Base-by-base conservation (phyloP, 2,888 invertebrate species). In the Caenorhabditis uteleia region DNA sequence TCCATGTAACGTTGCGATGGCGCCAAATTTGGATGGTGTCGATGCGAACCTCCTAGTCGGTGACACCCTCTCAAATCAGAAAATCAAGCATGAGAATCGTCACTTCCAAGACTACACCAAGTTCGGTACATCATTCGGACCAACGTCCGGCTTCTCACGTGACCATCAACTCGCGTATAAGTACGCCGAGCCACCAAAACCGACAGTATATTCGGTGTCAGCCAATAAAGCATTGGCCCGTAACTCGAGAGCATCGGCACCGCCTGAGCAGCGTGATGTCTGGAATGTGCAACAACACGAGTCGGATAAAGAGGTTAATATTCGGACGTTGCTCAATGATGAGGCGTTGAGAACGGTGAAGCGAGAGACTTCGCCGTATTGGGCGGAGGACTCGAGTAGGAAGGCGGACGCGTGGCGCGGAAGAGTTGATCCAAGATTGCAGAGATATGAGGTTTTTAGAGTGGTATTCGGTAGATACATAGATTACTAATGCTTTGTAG, bases 21-120 rank as follows among this genome's bases (percentile, higher is more conserved):
- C 75, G 16, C 72, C 74, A 14, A 77, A 74, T 49, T 49, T 79
- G 8, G 78, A 77, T 36, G 58, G 46, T 47, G 68, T 70, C 8
- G 69, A 73, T 34, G 68, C 73, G 8, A 69, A 74, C 21, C 61
- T 70, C 5, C 67, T 74, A 14, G 70, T 76, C 16, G 76, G 76
- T 21, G 76, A 76, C 61, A 80, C 80, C 4, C 51, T 82, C 12
- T 78, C 81, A 18, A 82, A 82, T 51, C 78, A 78, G 51, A 75
- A 77, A 38, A 59, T 75, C 42, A 53, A 60, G 2, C 61, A 67
- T 33, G 78, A 72, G 31, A 62, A 65, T 4, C 72, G 69, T 10
- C 58, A 61, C 45, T 57, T 59, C 31, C 72, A 74, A 44, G 76
- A 79, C 29, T 77, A 72, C 43, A 54, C 54, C 18, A 67, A 72